Conservation (phyloP, 2,113 vertebrate genomes). For the Neofelis nebulosa region DNA sequence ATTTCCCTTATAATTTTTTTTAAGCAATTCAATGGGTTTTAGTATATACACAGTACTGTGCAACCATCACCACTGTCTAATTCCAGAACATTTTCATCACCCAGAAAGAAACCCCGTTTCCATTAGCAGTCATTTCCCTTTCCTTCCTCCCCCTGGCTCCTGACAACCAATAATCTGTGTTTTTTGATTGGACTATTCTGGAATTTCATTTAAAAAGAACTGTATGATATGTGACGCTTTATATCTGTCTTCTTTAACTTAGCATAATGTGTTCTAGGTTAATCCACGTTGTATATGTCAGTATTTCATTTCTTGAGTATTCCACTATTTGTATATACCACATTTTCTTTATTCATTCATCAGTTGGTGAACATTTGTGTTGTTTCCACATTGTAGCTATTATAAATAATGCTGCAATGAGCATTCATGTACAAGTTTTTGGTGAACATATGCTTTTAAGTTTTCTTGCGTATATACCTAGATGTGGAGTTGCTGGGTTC, state of each 20-base stretch:
- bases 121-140: not conserved
- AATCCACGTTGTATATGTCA: not conserved
- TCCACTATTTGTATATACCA: not conserved
- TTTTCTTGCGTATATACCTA: not conserved
- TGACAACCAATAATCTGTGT: not conserved
- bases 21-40: not conserved
- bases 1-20: not conserved
- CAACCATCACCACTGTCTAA: not conserved
- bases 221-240: not conserved
- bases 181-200: conserved; percentile 4
- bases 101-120: not conserved
- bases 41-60: not conserved
- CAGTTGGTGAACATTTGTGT: not conserved
- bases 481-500: not conserved
- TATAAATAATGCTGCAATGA: not conserved
- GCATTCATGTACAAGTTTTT: not conserved
- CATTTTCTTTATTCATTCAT: conserved; percentile 33
- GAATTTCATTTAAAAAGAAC: not conserved
- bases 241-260: not conserved
- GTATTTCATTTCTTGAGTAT: conserved; percentile 35
- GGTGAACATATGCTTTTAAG: not conserved
- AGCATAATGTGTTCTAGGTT: not conserved
- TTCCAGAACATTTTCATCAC: not conserved
- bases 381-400: not conserved
- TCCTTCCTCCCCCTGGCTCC: not conserved